phyloP scores from a whole-genome alignment of 2,888 invertebrate species.

The Drosophila leonis region DNA sequence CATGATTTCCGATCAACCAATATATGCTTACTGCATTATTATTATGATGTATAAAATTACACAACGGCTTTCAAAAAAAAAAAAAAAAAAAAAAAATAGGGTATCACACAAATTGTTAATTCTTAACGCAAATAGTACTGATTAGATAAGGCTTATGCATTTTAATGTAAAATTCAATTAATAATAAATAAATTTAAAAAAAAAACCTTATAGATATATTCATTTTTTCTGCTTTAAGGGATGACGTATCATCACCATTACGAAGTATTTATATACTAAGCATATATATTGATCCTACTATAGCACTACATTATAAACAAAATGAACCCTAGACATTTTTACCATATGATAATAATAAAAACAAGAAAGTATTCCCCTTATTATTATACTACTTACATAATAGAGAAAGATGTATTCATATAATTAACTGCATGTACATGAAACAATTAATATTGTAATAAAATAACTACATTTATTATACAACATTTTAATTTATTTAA shows the following conservation, averaged over 20 bases:
- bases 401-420: slow-evolving; percentile 32
- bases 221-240: slow-evolving; percentile 35
- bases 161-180: slow-evolving; percentile 58
- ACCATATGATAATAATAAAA: slow-evolving; percentile 22
- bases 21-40: background rate
- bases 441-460: slow-evolving; percentile 45
- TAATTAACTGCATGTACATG: slow-evolving; percentile 43
- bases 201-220: slow-evolving; percentile 13
- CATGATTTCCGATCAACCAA: background rate
- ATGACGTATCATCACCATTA: slow-evolving; percentile 20
- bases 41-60: slow-evolving; percentile 17
- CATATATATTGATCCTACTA: slow-evolving; percentile 26
- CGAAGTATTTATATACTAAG: slow-evolving; percentile 26
- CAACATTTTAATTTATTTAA: background rate
- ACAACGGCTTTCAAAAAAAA: slow-evolving; percentile 21
- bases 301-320: slow-evolving; percentile 32
- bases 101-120: slow-evolving; percentile 36
- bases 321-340: slow-evolving; percentile 34
- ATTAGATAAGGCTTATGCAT: slow-evolving; percentile 75
- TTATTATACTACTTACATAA: slow-evolving; percentile 21
- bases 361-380: slow-evolving; percentile 31
- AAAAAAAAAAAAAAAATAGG: slow-evolving; percentile 25
- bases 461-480: slow-evolving; percentile 33
- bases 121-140: slow-evolving; percentile 68
- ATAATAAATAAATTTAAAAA: slow-evolving; percentile 1